Evolutionary conservation across 2,888 invertebrate species (phyloP).

Genomic region (Frankliniella intonsa): DNA sequence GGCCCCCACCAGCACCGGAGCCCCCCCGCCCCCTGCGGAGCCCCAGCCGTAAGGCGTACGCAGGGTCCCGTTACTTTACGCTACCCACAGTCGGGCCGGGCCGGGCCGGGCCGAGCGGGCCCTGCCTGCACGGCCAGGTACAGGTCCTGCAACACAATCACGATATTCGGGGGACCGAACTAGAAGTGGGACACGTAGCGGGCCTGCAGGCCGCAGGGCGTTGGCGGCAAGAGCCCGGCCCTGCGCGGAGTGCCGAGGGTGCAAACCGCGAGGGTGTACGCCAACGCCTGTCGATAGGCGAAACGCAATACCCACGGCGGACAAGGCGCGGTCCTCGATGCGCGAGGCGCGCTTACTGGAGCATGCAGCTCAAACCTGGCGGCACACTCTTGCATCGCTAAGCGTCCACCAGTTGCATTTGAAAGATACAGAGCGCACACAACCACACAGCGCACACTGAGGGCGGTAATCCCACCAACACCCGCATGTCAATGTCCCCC

Average conservation of each 20-base stretch:
- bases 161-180: no score
- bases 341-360: no score
- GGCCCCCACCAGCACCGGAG: background rate
- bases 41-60: background rate
- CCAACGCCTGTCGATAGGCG: no score
- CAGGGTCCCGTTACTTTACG: conserved; percentile 12
- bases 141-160: background rate
- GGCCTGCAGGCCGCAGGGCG: no score
- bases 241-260: no score
- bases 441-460: background rate
- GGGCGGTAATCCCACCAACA: background rate
- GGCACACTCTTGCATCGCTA: background rate
- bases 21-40: background rate
- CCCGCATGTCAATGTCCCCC: background rate
- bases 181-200: no score
- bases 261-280: no score
- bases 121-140: background rate
- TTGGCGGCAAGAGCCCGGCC: no score
- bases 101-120: background rate
- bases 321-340: no score
- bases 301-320: no score
- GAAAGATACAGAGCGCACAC: background rate
- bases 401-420: background rate
- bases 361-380: no score
- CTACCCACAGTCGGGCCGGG: background rate